Conservation (phyloP, 2,113 vertebrate species). For the Scalopus aquaticus region DNA sequence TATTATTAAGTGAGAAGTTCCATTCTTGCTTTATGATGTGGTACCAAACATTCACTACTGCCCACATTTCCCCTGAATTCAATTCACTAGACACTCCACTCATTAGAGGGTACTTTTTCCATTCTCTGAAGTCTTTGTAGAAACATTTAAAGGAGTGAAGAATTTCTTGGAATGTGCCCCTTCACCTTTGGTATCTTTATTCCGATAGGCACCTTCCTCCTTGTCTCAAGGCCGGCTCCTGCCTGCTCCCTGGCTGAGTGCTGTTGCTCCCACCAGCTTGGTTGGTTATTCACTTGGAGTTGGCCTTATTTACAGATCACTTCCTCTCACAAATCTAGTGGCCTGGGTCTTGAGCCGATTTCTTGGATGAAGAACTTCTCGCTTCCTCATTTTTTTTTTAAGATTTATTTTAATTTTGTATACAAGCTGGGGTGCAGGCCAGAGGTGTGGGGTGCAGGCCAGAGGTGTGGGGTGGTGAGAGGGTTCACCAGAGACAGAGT, state of each 20-base stretch:
- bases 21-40: not conserved
- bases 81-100: not conserved
- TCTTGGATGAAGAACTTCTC: not conserved
- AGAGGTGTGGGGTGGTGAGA: no score
- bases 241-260: accelerated
- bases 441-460: no score
- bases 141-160: not conserved
- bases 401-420: no score
- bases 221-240: no score
- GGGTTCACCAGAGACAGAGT: no score
- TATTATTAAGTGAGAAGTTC: not conserved
- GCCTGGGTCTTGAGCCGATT: not conserved
- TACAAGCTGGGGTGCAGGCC: no score
- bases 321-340: not conserved
- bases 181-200: not conserved
- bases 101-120: not conserved
- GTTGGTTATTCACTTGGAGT: not conserved
- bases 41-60: not conserved
- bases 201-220: not conserved
- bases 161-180: not conserved
- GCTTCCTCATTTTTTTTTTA: not conserved
- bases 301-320: not conserved
- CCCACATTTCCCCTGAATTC: not conserved
- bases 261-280: not conserved
- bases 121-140: not conserved